phyloP scores from a whole-genome alignment of 2,113 vertebrate genomes.

The Jaculus jaculus region DNA sequence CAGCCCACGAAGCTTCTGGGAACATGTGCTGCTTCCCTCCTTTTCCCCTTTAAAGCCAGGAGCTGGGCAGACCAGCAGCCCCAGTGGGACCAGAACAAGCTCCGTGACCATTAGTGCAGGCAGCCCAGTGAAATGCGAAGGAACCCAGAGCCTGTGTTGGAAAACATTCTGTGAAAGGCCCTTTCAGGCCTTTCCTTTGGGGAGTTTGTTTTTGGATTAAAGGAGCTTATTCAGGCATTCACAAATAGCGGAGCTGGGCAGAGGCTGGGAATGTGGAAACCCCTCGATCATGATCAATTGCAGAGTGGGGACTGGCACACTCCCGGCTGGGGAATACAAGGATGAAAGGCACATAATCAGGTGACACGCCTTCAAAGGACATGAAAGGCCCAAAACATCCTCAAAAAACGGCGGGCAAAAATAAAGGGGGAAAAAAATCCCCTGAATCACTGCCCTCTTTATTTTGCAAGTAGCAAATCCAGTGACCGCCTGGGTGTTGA shows the following conservation, averaged over 20 bases:
- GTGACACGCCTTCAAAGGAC: slow-evolving; percentile 81
- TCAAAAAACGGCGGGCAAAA: slow-evolving; percentile 61
- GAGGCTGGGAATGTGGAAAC: not conserved
- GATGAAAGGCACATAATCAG: slow-evolving; percentile 85
- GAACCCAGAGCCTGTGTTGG: slow-evolving; percentile 78
- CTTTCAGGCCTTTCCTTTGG: slow-evolving; percentile 84
- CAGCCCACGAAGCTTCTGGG: slow-evolving; percentile 49
- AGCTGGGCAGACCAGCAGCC: slow-evolving; percentile 78
- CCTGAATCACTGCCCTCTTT: slow-evolving; percentile 81
- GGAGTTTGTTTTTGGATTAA: slow-evolving; percentile 89
- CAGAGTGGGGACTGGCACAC: slow-evolving; percentile 78
- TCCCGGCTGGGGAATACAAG: slow-evolving; percentile 74
- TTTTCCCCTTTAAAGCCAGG: slow-evolving; percentile 67
- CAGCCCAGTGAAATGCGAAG: slow-evolving; percentile 81
- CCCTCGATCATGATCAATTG: slow-evolving; percentile 82
- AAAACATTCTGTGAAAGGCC: slow-evolving; percentile 85
- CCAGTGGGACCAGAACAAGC: slow-evolving; percentile 76
- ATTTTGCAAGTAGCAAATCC: slow-evolving; percentile 47
- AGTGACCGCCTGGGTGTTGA: slow-evolving; percentile 64
- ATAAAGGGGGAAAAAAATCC: slow-evolving; percentile 53
- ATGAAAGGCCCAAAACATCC: slow-evolving; percentile 82
- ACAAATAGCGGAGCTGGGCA: slow-evolving; percentile 15
- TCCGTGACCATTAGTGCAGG: slow-evolving; percentile 87
- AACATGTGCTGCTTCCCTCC: slow-evolving; percentile 77
- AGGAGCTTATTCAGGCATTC: slow-evolving; percentile 88